These are phyloP conservation scores for Margaritifera margaritifera DNA, from an alignment of 2,888 invertebrate genomes.

Conservation along the genomic window DNA sequence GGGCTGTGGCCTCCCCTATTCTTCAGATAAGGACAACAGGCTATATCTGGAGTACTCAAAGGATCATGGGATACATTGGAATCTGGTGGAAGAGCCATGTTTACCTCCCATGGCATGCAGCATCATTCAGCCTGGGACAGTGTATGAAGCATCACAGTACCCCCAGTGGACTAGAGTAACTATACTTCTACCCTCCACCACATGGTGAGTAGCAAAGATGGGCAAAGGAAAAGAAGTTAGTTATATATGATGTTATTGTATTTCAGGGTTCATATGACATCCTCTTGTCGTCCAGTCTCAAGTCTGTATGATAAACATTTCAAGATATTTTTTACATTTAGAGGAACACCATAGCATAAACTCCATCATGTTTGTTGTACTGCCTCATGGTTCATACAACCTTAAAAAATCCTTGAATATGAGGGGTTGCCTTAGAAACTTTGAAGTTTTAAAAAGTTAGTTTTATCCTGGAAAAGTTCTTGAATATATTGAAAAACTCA, in stretches of 20 bases:
- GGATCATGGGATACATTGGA: constrained; percentile 73
- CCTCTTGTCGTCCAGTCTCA: not conserved
- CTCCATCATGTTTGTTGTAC: too few relatives aligned
- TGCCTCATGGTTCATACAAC: too few relatives aligned
- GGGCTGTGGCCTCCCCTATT: constrained; percentile 68
- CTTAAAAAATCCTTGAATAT: too few relatives aligned
- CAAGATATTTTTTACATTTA: too few relatives aligned
- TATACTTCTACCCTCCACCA: constrained; percentile 67
- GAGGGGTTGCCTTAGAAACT: too few relatives aligned
- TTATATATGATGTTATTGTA: not conserved
- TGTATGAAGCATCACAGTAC: constrained; percentile 69
- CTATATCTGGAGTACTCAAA: constrained; percentile 71
- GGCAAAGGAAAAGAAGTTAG: not conserved
- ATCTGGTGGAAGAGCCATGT: constrained; percentile 68
- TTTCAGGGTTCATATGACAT: not conserved
- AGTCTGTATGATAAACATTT: not conserved
- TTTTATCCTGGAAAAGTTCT: too few relatives aligned
- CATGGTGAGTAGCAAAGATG: constrained; percentile 58
- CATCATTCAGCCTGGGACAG: constrained; percentile 67
- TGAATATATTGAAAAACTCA: too few relatives aligned
- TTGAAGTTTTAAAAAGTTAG: too few relatives aligned
- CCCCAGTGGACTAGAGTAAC: constrained; percentile 70
- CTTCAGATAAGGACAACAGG: constrained; percentile 51
- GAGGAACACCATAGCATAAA: too few relatives aligned
- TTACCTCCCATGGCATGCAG: constrained; percentile 67